phyloP scores from a whole-genome alignment of 2,797 vertebrate genomes.

The Onychomys torridus region DNA sequence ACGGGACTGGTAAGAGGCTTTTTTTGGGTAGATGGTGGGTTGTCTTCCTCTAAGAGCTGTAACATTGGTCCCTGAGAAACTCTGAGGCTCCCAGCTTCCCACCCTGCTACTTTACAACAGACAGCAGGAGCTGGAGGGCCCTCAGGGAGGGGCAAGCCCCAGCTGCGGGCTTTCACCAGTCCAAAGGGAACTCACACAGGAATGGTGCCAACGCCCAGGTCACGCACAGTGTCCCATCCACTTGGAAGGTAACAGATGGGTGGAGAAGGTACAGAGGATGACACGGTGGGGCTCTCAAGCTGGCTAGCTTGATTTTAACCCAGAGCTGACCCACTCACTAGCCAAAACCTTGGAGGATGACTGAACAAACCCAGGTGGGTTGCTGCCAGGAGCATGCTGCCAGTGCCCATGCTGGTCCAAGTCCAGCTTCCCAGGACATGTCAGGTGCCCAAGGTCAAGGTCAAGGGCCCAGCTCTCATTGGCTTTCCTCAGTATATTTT shows the following conservation, averaged over 20 bases:
- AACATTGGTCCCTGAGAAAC: slow-evolving; percentile 48
- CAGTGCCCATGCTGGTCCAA: rapidly evolving
- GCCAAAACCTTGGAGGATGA: not conserved
- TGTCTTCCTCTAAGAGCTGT: slow-evolving; percentile 20
- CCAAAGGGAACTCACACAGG: not conserved
- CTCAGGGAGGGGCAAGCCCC: not conserved
- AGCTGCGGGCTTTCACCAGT: rapidly evolving
- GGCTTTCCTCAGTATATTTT: not conserved
- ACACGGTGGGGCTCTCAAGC: not conserved
- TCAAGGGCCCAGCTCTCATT: not conserved
- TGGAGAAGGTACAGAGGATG: not conserved
- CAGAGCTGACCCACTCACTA: rapidly evolving
- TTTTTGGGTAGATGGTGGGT: slow-evolving; percentile 55
- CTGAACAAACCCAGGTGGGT: not conserved
- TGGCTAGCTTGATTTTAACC: not conserved
- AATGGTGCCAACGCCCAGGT: rapidly evolving
- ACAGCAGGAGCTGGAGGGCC: not conserved
- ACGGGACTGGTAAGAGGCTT: slow-evolving; percentile 30
- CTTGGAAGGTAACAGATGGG: not conserved
- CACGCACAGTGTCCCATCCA: not conserved
- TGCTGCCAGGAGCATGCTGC: rapidly evolving
- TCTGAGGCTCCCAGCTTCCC: not conserved
- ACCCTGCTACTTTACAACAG: not conserved
- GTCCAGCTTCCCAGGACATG: not conserved
- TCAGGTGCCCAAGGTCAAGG: not conserved